Evolutionary conservation across 2,888 invertebrate genomes (phyloP).

Genomic region (Epicampocera succincta): DNA sequence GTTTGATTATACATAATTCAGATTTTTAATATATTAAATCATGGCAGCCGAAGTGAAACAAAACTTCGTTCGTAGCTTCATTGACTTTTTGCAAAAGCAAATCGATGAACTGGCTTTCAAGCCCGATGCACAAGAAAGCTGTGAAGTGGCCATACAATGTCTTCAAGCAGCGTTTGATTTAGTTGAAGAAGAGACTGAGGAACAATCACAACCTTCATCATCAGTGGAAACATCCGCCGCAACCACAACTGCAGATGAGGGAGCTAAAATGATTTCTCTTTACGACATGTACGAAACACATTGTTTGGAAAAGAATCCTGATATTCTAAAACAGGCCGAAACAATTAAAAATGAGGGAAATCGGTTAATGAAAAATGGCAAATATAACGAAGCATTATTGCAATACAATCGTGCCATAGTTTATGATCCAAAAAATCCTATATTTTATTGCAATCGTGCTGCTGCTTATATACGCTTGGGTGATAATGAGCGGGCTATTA

Average conservation of each 20-base stretch:
- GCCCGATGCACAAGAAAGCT: conserved; percentile 80
- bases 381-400: conserved; percentile 90
- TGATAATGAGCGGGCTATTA: conserved; percentile 91
- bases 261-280: conserved; percentile 79
- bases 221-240: conserved; percentile 58
- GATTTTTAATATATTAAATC: conserved; percentile 18
- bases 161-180: conserved; percentile 94
- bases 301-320: conserved; percentile 81
- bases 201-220: conserved; percentile 58
- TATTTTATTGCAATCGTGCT: conserved; percentile 98
- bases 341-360: conserved; percentile 93
- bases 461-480: conserved; percentile 96
- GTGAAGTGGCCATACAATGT: conserved; percentile 97
- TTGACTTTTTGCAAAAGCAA: conserved; percentile 79
- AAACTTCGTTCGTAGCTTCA: conserved; percentile 79
- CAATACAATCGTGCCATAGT: conserved; percentile 94
- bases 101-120: conserved; percentile 75
- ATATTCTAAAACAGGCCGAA: conserved; percentile 88
- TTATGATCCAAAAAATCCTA: conserved; percentile 93
- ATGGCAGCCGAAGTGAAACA: conserved; percentile 80
- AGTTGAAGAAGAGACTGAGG: conserved; percentile 74
- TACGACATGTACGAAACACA: conserved; percentile 82
- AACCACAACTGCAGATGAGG: conserved; percentile 52
- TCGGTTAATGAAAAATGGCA: conserved; percentile 92
- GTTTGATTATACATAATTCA: conserved; percentile 3